Percentiles rank a stretch among this genome's conserved stretches.
Evolutionary conservation across 2,113 vertebrate genomes (phyloP).

Genomic region (Helogale parvula): DNA sequence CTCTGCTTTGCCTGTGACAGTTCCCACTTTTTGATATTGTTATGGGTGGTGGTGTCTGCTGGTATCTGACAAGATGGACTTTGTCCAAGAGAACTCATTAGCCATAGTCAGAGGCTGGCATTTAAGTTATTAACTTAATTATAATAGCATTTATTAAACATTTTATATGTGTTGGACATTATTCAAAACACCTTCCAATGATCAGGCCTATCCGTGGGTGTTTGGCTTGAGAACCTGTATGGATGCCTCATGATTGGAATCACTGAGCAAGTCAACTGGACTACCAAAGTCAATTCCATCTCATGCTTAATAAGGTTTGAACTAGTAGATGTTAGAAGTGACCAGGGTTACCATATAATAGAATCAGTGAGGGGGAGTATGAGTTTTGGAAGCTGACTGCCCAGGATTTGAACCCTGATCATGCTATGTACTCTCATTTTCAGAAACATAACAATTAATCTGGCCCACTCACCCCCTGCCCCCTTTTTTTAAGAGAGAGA

Average conservation of each 20-base stretch:
- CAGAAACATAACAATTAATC: background rate
- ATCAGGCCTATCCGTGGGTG: background rate
- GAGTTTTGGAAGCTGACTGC: background rate
- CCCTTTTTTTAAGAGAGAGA: no score
- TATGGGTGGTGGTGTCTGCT: accelerated
- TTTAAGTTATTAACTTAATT: background rate
- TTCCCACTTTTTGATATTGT: background rate
- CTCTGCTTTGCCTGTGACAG: background rate
- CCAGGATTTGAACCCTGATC: background rate
- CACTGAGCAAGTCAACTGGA: background rate
- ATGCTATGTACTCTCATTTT: background rate
- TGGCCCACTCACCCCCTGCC: no score
- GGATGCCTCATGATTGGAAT: background rate
- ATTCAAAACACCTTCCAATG: background rate
- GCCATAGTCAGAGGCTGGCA: background rate
- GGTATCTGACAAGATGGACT: background rate
- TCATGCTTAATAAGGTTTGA: background rate
- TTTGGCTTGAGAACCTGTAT: background rate
- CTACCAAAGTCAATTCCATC: background rate
- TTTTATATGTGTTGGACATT: background rate
- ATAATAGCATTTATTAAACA: background rate
- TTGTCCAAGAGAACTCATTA: background rate
- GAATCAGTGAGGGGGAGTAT: background rate
- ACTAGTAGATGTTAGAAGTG: background rate
- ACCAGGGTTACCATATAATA: background rate